Evolutionary conservation across 2,113 vertebrate species (phyloP).

Genomic region (Psophia crepitans): DNA sequence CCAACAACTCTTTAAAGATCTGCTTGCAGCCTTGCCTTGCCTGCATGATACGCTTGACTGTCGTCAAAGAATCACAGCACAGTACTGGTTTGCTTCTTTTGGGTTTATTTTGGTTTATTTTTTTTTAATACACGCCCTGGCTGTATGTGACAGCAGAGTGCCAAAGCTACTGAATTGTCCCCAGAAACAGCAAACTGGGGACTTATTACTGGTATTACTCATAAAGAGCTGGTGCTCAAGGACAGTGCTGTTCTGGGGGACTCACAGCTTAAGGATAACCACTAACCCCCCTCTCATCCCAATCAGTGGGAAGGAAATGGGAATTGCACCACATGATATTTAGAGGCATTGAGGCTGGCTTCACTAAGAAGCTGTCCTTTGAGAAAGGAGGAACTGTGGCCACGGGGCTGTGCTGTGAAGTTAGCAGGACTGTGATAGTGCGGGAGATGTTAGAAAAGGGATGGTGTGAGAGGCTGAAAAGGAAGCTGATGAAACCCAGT

Average conservation of each 20-base stretch:
- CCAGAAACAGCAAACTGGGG: neutral
- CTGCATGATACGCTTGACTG: neutral
- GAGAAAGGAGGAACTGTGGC: neutral
- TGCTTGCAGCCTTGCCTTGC: neutral
- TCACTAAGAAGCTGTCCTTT: neutral
- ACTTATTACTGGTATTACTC: neutral
- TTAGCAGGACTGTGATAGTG: neutral
- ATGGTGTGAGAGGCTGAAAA: neutral
- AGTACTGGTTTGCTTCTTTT: neutral
- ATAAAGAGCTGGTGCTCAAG: neutral
- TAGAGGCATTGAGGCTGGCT: neutral
- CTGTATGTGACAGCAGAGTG: neutral
- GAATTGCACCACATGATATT: neutral
- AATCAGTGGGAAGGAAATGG: neutral
- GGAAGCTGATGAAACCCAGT: neutral
- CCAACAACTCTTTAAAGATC: neutral
- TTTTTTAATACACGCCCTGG: neutral
- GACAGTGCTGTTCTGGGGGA: neutral
- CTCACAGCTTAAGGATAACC: neutral
- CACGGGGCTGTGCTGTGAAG: neutral
- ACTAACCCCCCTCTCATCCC: neutral
- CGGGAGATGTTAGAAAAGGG: neutral
- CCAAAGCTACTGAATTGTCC: neutral
- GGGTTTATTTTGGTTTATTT: neutral
- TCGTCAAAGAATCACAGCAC: neutral